A percentile compares a stretch with the other conserved stretches of the same genome.
These are phyloP conservation scores for Vombatus ursinus DNA, from an alignment of 2,113 vertebrate genomes.

Conservation along the genomic window DNA sequence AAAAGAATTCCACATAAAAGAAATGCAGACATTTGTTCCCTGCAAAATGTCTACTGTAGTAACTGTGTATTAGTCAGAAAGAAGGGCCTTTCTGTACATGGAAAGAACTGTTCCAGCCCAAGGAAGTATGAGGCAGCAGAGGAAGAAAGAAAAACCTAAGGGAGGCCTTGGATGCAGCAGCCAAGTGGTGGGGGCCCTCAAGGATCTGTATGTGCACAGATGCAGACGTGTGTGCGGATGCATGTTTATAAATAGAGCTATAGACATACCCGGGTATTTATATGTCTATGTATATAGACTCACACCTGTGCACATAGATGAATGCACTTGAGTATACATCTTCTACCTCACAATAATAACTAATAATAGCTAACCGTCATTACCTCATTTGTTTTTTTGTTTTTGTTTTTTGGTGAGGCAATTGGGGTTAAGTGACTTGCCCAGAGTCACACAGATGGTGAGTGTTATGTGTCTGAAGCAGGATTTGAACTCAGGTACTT, in stretches of 20 bases:
- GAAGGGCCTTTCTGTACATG: neutral
- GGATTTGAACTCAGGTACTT: too few species aligned
- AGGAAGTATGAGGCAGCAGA: neutral
- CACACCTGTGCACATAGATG: neutral
- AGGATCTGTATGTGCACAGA: too few species aligned
- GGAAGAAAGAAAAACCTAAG: neutral
- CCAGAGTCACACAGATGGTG: too few species aligned
- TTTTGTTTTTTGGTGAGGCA: too few species aligned
- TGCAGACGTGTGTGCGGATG: too few species aligned
- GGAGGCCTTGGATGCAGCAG: neutral
- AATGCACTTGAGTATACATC: rapidly evolving
- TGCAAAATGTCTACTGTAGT: neutral
- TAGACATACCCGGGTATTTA: too few species aligned
- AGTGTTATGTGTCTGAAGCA: too few species aligned
- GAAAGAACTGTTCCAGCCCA: neutral
- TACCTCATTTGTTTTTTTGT: neutral
- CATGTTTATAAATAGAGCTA: too few species aligned
- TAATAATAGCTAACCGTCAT: neutral
- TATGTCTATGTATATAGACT: too few species aligned
- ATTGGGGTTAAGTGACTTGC: too few species aligned
- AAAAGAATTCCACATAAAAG: neutral
- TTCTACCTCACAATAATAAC: neutral
- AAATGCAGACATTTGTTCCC: neutral
- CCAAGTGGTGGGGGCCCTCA: neutral
- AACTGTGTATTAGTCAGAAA: neutral